Base-by-base conservation (phyloP, 2,797 vertebrate species). In the Cuniculus paca region DNA sequence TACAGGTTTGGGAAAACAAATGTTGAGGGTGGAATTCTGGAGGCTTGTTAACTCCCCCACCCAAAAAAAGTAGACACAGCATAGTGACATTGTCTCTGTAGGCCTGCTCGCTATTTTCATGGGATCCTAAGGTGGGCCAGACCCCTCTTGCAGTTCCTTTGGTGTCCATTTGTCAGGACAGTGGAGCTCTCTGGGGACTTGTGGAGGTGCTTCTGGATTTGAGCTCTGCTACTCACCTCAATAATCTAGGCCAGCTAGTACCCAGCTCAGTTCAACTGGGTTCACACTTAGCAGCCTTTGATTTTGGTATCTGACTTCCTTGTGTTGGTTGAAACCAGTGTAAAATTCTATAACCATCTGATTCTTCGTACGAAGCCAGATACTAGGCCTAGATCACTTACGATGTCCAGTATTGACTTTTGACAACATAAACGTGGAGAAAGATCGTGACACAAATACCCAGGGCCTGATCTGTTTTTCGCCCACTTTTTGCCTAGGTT, bases 231-330 rank as follows among this genome's bases (percentile, higher is more conserved):
- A 1, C 36, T 6, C 12, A 26, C 12, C 6, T 77, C 39, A 8
- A 31, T 14, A 28, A 22, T 8, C n/a, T 61, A 61, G 28, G 28
- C 1, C 86, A 74, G 8, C 42, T 16, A 56, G 16, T 26, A 80
- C 70, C 17, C 42, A 61, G 19, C 39, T 36, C 45, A 28, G 3
- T 42, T 91, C 48, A 54, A 8, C 85, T 81, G 34, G 42, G 9
- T 88, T 88, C 50, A 63, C 11, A 84, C 10, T 61, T 22, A 11
- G n/a, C 28, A 19, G 52, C 34, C 42, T 58, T 87, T 92, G 11
- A 42, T 90, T 79, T 94, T 85, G 34, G 19, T 75, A 24, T 52
- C 4, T 86, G 58, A 77, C 42, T 94, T 89, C n/a, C 75, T 77
- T 6, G 7, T 65, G 82, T 96, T n/a, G 34, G 42, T 63, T 24